These are phyloP conservation scores for Salvator merianae DNA, from an alignment of 2,113 vertebrate genomes.

Conservation along the genomic window DNA sequence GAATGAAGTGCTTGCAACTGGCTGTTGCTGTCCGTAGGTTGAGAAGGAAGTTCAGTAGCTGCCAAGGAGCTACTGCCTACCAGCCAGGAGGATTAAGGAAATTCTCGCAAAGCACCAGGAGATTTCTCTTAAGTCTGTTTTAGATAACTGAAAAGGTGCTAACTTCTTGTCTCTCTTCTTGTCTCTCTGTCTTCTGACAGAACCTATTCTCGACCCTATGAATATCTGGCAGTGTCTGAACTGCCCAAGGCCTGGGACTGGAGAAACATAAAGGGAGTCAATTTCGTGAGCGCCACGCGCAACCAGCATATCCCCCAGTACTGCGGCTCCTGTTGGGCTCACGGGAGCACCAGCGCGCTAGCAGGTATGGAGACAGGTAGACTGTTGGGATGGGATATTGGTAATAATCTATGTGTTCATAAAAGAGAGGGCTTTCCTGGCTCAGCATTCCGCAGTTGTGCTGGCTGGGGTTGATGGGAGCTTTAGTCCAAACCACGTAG, in stretches of 20 bases:
- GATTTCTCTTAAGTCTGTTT: neutral
- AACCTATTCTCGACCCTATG: conserved; percentile 83
- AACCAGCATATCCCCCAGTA: conserved; percentile 99
- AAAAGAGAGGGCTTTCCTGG: neutral
- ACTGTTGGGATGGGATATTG: neutral
- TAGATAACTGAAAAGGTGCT: rapidly evolving
- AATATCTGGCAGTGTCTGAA: conserved; percentile 75
- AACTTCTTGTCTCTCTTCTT: rapidly evolving
- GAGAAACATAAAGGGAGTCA: conserved; percentile 85
- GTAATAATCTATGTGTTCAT: too few species aligned
- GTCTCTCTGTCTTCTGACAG: conserved; percentile 13
- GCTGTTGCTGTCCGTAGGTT: too few species aligned
- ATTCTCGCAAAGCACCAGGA: neutral
- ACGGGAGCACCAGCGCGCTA: conserved; percentile 93
- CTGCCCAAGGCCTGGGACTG: conserved; percentile 92
- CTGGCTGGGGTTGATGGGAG: too few species aligned
- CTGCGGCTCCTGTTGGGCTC: conserved; percentile 98
- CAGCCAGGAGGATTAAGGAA: neutral
- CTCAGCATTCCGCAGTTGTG: too few species aligned
- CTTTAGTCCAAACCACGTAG: too few species aligned
- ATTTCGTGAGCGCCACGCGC: conserved; percentile 88
- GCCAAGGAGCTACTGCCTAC: neutral
- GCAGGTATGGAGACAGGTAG: conserved; percentile 78
- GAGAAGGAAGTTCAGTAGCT: neutral
- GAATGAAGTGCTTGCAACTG: too few species aligned